Conservation (phyloP, 2,113 vertebrate genomes). For the Phylloscopus whistleri region DNA sequence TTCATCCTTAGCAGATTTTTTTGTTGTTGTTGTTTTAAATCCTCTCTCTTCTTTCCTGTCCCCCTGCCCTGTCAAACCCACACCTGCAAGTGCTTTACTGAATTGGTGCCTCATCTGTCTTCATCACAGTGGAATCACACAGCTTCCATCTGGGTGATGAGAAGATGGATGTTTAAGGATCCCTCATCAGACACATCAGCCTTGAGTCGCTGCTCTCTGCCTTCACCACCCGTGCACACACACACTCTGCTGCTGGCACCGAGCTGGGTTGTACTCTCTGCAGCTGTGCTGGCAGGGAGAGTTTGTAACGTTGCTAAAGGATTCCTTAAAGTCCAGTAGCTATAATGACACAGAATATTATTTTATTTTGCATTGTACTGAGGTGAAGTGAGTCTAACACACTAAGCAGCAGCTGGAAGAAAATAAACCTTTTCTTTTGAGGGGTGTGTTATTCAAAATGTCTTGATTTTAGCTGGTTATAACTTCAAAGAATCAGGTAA, state of each 20-base stretch:
- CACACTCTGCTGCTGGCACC: neutral
- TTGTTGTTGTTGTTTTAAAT: neutral
- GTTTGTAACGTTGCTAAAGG: neutral
- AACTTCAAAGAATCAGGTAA: neutral
- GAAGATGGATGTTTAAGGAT: neutral
- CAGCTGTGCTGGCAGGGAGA: neutral
- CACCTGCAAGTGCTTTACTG: constrained; percentile 1
- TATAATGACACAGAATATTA: neutral
- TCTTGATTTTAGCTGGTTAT: neutral
- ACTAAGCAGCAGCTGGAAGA: neutral
- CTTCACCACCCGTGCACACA: neutral
- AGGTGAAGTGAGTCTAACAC: accelerated
- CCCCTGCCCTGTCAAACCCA: neutral
- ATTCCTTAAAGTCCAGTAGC: neutral
- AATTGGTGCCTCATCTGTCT: neutral
- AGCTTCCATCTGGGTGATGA: neutral
- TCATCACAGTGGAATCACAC: neutral
- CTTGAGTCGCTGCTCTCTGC: neutral
- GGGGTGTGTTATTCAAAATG: neutral
- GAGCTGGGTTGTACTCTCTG: neutral
- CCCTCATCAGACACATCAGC: neutral
- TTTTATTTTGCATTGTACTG: neutral
- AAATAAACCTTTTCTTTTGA: neutral
- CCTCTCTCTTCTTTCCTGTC: neutral
- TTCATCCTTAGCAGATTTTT: neutral